Base-by-base conservation (phyloP, 2,888 invertebrate genomes). In the Urechis unicinctus region DNA sequence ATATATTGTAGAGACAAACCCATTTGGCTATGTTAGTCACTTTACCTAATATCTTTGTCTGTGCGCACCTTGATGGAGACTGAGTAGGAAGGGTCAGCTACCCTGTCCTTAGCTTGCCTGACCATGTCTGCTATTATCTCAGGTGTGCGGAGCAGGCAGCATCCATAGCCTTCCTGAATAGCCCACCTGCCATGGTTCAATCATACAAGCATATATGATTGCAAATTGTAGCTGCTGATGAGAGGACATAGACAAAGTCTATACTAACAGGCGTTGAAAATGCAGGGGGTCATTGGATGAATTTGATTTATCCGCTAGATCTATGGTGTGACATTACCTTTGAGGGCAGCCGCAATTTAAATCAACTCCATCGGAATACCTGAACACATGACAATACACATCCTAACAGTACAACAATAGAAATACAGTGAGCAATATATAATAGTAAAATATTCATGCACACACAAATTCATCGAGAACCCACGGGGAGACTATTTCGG, bases 261-360 rank as follows among this genome's bases (percentile, higher is more conserved):
- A 48, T n/a, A n/a, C n/a, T 5, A 6, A 47, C 24, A 6, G n/a
- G 22, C 5, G n/a, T n/a, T 28, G 28, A 1, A 48, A 48, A n/a
- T 28, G 5, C 3, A 28, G 9, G n/a, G n/a, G n/a, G n/a, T n/a
- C n/a, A n/a, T n/a, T n/a, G n/a, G n/a, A n/a, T n/a, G n/a, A n/a
- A n/a, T n/a, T n/a, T n/a, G n/a, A n/a, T n/a, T n/a, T n/a, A n/a
- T n/a, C n/a, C n/a, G n/a, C n/a, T n/a, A 36, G 17, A 36, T 36
- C 9, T 13, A 36, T 36, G 17, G 9, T 36, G 36, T 36, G 17
- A 48, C 48, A 48, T 52, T 69, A 80, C 72, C 77, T 75, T 78
- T 97, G 97, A 1, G 97, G 97, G 68, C 97, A 97, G 0, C 97
- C 97, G 81, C 97, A 97, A 75, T 97, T 97, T 36, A 97, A 80